These are phyloP conservation scores for Ischnus inquisitorius DNA, from an alignment of 2,888 invertebrate species.

Conservation along the genomic window DNA sequence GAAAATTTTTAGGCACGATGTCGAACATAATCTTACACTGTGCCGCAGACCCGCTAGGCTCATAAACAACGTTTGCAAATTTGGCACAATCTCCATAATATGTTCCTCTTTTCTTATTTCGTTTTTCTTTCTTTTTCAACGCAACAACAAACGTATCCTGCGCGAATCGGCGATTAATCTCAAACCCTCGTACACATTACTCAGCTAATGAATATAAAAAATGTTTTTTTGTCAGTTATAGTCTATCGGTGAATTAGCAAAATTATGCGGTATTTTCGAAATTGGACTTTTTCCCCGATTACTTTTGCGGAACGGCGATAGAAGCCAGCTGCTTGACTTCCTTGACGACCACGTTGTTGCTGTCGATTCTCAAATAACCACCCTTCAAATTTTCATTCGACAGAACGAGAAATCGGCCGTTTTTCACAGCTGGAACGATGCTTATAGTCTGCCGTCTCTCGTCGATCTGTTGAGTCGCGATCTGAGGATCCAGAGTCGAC, in stretches of 20 bases:
- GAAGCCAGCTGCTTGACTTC: conserved; percentile 72
- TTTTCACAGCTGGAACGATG: conserved; percentile 76
- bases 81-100: conserved; percentile 46
- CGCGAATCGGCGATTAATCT: conserved; percentile 23
- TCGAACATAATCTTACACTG: conserved; percentile 27
- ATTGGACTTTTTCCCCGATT: conserved; percentile 34
- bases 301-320: conserved; percentile 72
- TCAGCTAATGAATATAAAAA: conserved; percentile 45
- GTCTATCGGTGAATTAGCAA: conserved; percentile 24
- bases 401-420: conserved; percentile 79
- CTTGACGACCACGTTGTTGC: conserved; percentile 70
- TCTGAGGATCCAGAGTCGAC: background rate
- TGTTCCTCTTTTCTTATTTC: conserved; percentile 1
- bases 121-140: conserved; percentile 2
- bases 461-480: conserved; percentile 8
- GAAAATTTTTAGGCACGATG: conserved; percentile 7
- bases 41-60: conserved; percentile 14
- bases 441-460: conserved; percentile 8
- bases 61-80: conserved; percentile 28
- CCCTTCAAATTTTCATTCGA: conserved; percentile 75
- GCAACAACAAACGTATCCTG: conserved; percentile 17
- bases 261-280: conserved; percentile 45
- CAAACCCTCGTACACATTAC: conserved; percentile 23
- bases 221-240: background rate
- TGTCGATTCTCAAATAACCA: conserved; percentile 77